Base-by-base conservation (phyloP, 1,140 invertebrate genomes). In the Lycorma delicatula region DNA sequence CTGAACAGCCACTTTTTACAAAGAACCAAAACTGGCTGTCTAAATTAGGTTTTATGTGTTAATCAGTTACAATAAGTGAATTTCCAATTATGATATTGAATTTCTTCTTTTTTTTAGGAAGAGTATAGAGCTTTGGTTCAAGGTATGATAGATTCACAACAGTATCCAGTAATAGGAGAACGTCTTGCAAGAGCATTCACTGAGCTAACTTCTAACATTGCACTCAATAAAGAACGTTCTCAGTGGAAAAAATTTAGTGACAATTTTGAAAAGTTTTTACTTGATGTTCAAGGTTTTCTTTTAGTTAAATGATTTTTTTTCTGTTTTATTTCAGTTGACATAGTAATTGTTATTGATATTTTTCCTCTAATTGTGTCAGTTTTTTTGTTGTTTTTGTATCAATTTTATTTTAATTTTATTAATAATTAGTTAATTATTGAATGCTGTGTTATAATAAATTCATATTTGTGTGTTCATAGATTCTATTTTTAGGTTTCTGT, bases 211-310 rank as follows among this genome's bases (percentile, higher is more conserved):
- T 67, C 75, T 1, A 77, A 81, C 48, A 72, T 91, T 1, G 68
- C 74, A 2, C 77, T 88, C 60, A 79, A 79, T 62, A 76, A 79
- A n/a, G 75, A 82, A 25, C 70, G 85, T 57, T 67, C 72, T 7
- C 77, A 82, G 56, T 81, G 81, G 60, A 67, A 82, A 1, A 79
- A 77, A 61, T 93, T 92, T 70, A 78, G 81, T 65, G 79, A 84
- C 62, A 85, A 84, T 70, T 92, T 91, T 69, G 85, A 91, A 54
- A 83, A 82, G 62, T 92, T 91, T 71, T 77, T 90, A 46, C 79
- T 82, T 1, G 85, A 83, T 70, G 85, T 91, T 20, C 81, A 87
- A 64, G 81, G 84, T n/a, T 86, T 85, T 67, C 69, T 85, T 25
- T 77, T 82, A 68, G 73, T 86, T 12, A 84, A 82, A 67, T 85